Evolutionary conservation across 2,888 invertebrate species (phyloP), one percentile per base, ranked within the genome.

Genomic region (Andrena dorsata): DNA sequence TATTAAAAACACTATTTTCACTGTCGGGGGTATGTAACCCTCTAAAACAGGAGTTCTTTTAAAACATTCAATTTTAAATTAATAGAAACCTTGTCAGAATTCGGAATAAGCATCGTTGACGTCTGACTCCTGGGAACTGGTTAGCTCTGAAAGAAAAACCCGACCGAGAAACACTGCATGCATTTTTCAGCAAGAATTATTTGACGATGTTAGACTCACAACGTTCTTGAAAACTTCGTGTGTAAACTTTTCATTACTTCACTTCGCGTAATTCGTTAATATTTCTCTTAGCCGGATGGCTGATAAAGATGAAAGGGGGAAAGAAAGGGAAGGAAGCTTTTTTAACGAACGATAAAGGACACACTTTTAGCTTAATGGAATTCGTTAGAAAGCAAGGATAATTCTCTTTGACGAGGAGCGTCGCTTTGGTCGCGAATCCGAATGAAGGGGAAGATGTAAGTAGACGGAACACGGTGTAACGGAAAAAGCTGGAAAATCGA

Each of bases 281-380:
- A 6, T 20, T 2, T 30, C 66, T 32, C 30, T 53, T 68, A 68
- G 53, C 53, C 20, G 51, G 51, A 53, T 68, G 51, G 13, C 51
- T 20, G 66, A 68, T 47, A 30, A 32, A 53, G 51, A 51, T 49
- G 66, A 68, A 47, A 30, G 32, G 13, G 20, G 30, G 47, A 51
- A 51, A 30, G 13, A 28, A 58, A 56, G 1, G 51, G 49, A 20
- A 16, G 49, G 35, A 8, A 32, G 73, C 73, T 61, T 72, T 70
- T 51, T 47, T 71, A 70, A 70, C 76, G 63, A 60, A 56, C 47
- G 66, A 70, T 53, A 66, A 61, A 76, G 23, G 66, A 60, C 66
- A 51, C 60, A 76, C 76, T 77, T 77, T 78, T 51, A 66, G 66
- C 76, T 61, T 78, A 78, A 78, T 78, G 78, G 78, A 78, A 78